Base-by-base conservation (phyloP, 2,888 invertebrate genomes). In the Scaptomyza parva region DNA sequence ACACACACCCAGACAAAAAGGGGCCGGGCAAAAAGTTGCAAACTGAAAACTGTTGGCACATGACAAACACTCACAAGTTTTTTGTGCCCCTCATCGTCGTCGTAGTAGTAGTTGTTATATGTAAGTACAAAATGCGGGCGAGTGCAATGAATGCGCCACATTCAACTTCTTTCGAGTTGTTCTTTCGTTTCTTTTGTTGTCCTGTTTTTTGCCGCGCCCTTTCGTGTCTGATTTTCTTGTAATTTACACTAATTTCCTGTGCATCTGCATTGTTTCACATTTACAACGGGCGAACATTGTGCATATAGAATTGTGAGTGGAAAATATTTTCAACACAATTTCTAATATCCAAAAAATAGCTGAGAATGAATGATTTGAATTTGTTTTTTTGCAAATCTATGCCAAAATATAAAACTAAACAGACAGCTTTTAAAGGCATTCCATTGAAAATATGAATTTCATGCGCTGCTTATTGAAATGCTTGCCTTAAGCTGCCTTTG, bases 11-110 rank as follows among this genome's bases (percentile, higher is more conserved):
- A n/a, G n/a, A n/a, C n/a, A n/a, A n/a, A 41, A 51, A 53, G 30
- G 43, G 43, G 45, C 53, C 14, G 35, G 35, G 61, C 68, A 77
- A 86, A 81, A 80, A 84, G 70, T 61, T 55, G 72, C 48, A 47
- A 53, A 64, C 47, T 35, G 11, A 35, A 52, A 84, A 83, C 84
- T 88, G 88, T 88, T 84, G 83, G 78, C 86, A 86, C 75, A 86
- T 83, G 83, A 86, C 88, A 83, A 83, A 88, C 83, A 88, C 86
- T 82, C 78, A 50, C 78, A 74, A 86, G 78, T 84, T 86, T 87
- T 86, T 77, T 66, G 53, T 41, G 39, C 43, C 52, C 43, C 22
- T 47, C 39, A 30, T 30, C 11, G 28, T 47, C 12, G 30, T 44
- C 9, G 61, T 26, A 28, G 26, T 28, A 24, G 28, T 47, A 30